Evolutionary conservation across 2,113 vertebrate genomes (phyloP).

Genomic region (Gambusia holbrooki): DNA sequence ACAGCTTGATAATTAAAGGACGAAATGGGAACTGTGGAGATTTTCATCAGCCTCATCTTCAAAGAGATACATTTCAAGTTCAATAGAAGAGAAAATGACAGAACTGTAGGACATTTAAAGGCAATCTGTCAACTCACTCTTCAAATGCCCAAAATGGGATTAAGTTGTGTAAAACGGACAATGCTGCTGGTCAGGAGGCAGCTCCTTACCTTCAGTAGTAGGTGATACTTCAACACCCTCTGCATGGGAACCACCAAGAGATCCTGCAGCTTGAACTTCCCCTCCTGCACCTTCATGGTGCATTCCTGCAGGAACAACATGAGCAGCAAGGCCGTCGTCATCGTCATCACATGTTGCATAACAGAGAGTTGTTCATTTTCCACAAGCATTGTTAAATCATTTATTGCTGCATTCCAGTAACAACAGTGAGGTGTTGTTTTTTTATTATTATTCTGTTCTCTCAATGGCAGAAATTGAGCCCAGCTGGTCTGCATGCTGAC

Average conservation of each 20-base stretch:
- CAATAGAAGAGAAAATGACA: background rate
- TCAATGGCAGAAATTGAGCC: conserved; percentile 24
- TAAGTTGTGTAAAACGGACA: background rate
- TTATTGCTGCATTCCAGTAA: conserved; percentile 26
- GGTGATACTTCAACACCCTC: conserved; percentile 95
- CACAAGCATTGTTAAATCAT: conserved; percentile 38
- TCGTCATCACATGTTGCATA: conserved; percentile 22
- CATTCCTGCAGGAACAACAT: conserved; percentile 84
- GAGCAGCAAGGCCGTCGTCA: conserved; percentile 2
- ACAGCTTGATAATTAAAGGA: conserved; percentile 8
- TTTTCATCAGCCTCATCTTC: conserved; percentile 1
- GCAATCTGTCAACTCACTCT: background rate
- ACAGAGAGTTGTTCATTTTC: conserved; percentile 21
- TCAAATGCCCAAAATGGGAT: background rate
- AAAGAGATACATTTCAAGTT: background rate
- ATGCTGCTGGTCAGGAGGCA: background rate
- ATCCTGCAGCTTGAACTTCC: conserved; percentile 97
- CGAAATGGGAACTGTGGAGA: background rate
- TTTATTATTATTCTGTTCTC: conserved; percentile 21
- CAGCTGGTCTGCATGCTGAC: conserved; percentile 38
- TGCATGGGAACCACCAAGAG: conserved; percentile 98
- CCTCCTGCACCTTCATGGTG: conserved; percentile 93
- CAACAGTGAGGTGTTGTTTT: conserved; percentile 26
- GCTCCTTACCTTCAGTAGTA: conserved; percentile 89
- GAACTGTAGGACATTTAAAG: background rate